Evolutionary conservation across 2,113 vertebrate genomes (phyloP), one percentile per base, ranked within the genome.

Genomic region (Perca fluviatilis): DNA sequence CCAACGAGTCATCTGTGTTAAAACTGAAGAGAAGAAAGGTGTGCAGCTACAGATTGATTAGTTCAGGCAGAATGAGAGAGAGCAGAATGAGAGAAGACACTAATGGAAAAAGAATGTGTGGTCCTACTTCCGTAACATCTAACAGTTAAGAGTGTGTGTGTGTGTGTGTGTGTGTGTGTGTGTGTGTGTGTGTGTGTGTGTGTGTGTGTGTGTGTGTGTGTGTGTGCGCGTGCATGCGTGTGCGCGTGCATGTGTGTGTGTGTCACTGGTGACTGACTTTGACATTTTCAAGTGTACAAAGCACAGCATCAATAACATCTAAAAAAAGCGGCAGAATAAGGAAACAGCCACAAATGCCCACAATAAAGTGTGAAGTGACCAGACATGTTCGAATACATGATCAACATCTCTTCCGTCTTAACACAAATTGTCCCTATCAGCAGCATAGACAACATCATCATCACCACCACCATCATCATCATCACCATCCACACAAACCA

Each of bases 21-120:
- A 33, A 80, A 33, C 33, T 63, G 68, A 77, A 36, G 27, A 51
- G 62, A 72, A 51, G 66, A 70, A 56, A 75, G 36, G 23, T 14
- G 12, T 53, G 61, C 16, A n/a, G 70, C 54, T 62, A 1, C 64
- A 64, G 80, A 87, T 56, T 80, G 86, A 91, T 85, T 33, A 53
- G 40, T 7, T 30, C 46, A 5, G 61, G 71, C 82, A 69, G 85
- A 88, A 50, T 36, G 57, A 82, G 77, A 81, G 71, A 79, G 66
- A 83, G 53, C 30, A 69, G 51, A 80, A 82, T 54, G 69, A 87
- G 74, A 82, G 23, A 68, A 77, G 81, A 89, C 79, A 8, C 81
- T 84, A 92, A 90, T 84, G 88, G 84, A 85, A 85, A 88, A 86
- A 82, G 51, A 46, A 86, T 84, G 77, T 85, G 84, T 43, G 50